Conservation (phyloP, 1,140 invertebrate genomes). For the Akabosia matsudoensis region DNA sequence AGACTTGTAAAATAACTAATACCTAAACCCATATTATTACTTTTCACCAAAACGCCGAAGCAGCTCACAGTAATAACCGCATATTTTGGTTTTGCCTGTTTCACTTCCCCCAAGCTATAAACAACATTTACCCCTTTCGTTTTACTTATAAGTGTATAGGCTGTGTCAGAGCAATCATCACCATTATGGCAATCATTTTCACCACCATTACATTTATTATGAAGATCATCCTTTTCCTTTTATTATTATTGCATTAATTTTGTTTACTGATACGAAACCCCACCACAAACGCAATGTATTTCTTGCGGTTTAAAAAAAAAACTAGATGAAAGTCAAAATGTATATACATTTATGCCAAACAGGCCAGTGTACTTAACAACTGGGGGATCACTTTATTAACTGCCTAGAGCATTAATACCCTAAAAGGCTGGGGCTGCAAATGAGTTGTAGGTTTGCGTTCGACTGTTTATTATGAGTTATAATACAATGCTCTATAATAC, state of each 20-base stretch:
- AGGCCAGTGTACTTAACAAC: too few relatives aligned
- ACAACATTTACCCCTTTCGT: neutral
- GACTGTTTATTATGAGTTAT: too few relatives aligned
- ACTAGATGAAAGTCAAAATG: neutral
- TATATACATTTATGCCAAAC: too few relatives aligned
- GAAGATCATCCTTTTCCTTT: slow-evolving; percentile 20
- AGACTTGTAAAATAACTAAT: too few relatives aligned
- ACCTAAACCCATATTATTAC: neutral
- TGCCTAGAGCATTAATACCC: too few relatives aligned
- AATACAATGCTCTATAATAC: too few relatives aligned
- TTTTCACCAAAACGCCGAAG: neutral
- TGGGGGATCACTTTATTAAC: too few relatives aligned
- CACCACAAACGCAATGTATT: neutral
- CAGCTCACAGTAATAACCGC: too few relatives aligned
- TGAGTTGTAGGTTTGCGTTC: too few relatives aligned
- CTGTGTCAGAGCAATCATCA: neutral
- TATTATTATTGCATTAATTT: slow-evolving; percentile 21
- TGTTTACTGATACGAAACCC: neutral
- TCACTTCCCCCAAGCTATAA: neutral
- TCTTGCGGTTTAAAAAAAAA: too few relatives aligned
- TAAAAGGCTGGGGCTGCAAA: too few relatives aligned
- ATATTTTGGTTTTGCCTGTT: neutral
- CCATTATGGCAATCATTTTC: neutral
- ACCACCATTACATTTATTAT: slow-evolving; percentile 19
- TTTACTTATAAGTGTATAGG: neutral